Base-by-base conservation (phyloP, 2,797 vertebrate genomes). In the Hydrolagus colliei region DNA sequence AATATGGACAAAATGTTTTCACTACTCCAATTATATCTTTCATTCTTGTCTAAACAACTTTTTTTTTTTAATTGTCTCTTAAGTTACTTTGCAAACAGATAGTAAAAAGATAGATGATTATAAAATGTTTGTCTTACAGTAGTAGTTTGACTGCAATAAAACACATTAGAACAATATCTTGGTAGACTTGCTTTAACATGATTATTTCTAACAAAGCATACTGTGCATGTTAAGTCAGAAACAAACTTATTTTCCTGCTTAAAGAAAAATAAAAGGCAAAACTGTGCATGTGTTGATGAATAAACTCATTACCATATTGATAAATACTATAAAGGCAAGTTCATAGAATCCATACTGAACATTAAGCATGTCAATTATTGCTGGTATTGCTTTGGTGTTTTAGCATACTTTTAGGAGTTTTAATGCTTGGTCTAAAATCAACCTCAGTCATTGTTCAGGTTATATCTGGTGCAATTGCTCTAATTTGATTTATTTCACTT, bases 61-160 rank as follows among this genome's bases (percentile, higher is more conserved):
- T 52, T 52, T 52, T 52, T 52, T 52, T 52, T 27, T 27, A 27
- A 3, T 52, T 52, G 41, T 52, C 41, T 3, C 41, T 52, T 6
- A 52, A 52, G 41, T 52, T 52, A 52, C 41, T 79, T 85, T 91
- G 89, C 86, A 90, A 86, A 92, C 86, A 90, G 0, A 32, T 91
- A 88, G 12, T 20, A 63, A 1, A 91, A 22, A 62, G 20, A 63
- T 27, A 27, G 27, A 27, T 27, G 27, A 63, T 20, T 79, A 14
- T 62, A 79, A 79, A 22, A 79, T 62, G 8, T 79, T n/a, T 79
- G 27, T 9, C n/a, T 61, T 9, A 20, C 16, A 61, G 4, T 10
- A 18, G 68, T 74, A 35, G 73, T 13, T 74, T 35, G 6, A 18
- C 35, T 18, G 8, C 16, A 41, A n/a, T 80, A 80, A 67, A 80